Evolutionary conservation across 2,113 vertebrate genomes (phyloP).

Genomic region (Sterrhoptilus dennistouni): DNA sequence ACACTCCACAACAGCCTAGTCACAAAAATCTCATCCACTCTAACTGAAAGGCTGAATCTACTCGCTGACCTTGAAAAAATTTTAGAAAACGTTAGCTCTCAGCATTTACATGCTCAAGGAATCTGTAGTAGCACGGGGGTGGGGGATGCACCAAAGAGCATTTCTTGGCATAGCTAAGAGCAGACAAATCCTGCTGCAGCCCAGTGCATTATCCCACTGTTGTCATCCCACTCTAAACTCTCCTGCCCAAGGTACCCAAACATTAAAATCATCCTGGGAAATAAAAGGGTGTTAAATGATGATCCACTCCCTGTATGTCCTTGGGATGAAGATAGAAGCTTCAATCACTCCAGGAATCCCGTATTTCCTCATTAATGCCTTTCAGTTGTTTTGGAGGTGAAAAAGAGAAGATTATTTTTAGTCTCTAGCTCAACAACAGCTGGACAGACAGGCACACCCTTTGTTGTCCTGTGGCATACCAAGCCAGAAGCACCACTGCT

Average conservation of each 20-base stretch:
- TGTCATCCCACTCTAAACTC: not conserved
- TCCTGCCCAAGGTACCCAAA: not conserved
- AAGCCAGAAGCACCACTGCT: not conserved
- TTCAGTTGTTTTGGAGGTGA: not conserved
- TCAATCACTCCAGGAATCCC: not conserved
- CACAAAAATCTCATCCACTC: not conserved
- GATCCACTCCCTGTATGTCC: not conserved
- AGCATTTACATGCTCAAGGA: not conserved
- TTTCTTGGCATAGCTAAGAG: not conserved
- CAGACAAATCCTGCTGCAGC: not conserved
- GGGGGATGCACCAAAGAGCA: not conserved
- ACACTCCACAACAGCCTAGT: not conserved
- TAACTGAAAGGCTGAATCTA: not conserved
- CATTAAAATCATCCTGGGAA: not conserved
- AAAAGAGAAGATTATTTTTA: not conserved
- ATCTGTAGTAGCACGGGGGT: not conserved
- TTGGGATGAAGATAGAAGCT: not conserved
- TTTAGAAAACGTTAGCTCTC: fast-evolving
- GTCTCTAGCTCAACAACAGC: not conserved
- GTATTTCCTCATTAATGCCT: not conserved
- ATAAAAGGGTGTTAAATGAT: not conserved
- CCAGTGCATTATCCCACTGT: not conserved
- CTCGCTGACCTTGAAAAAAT: not conserved
- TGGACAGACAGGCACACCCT: not conserved
- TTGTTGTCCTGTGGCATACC: fast-evolving